Evolutionary conservation across 2,888 invertebrate species (phyloP).

Genomic region (Liposcelis brunnea): DNA sequence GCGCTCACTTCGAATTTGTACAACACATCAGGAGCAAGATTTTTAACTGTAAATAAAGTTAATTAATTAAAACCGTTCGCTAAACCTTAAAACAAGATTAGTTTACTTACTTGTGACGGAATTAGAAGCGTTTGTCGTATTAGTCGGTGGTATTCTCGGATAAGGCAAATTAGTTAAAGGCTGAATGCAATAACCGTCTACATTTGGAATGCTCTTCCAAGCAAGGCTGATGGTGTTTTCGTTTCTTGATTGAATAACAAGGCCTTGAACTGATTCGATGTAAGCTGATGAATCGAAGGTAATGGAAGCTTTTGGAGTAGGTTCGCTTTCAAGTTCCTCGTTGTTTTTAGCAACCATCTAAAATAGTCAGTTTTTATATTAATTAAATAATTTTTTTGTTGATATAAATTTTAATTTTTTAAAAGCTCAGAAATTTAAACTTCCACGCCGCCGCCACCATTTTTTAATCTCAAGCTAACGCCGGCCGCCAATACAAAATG

Average conservation of each 20-base stretch:
- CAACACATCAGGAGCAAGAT: conserved; percentile 34
- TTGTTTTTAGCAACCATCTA: conserved; percentile 51
- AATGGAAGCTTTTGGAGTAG: conserved; percentile 38
- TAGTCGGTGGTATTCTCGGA: conserved; percentile 24
- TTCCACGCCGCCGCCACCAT: too few relatives aligned
- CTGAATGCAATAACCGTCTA: conserved; percentile 40
- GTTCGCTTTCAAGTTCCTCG: conserved; percentile 37
- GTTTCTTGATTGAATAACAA: conserved; percentile 31
- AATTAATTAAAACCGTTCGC: background rate
- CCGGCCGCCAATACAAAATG: too few relatives aligned
- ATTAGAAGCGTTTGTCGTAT: conserved; percentile 22
- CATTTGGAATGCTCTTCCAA: conserved; percentile 42
- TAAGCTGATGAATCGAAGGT: conserved; percentile 46
- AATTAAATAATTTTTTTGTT: conserved; percentile 11
- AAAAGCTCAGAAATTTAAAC: too few relatives aligned
- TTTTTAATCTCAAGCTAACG: too few relatives aligned
- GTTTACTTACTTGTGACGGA: conserved; percentile 16
- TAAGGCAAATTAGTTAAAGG: conserved; percentile 35
- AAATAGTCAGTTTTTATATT: conserved; percentile 12
- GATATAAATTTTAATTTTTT: too few relatives aligned
- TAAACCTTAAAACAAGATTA: conserved; percentile 9
- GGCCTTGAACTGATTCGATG: conserved; percentile 39
- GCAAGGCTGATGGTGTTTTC: conserved; percentile 35
- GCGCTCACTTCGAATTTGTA: conserved; percentile 45
- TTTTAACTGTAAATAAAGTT: conserved; percentile 28